Evolutionary conservation across 1,140 invertebrate genomes (phyloP).

Genomic region (Leptopilina clavipes): DNA sequence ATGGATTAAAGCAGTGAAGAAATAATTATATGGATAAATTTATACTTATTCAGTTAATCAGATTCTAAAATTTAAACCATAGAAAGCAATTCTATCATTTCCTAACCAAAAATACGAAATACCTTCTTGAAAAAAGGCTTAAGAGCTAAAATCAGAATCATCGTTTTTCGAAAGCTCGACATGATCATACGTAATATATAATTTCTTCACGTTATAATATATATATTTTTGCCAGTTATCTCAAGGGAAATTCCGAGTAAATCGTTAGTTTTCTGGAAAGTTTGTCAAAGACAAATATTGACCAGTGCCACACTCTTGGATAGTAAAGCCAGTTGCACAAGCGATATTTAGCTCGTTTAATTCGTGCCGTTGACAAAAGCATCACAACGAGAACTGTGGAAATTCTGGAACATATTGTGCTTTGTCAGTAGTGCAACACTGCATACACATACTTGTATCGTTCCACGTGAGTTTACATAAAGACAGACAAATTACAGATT

Average conservation of each 20-base stretch:
- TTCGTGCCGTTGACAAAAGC: conserved; percentile 15
- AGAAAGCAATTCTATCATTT: no score
- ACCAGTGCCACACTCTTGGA: conserved; percentile 10
- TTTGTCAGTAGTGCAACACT: not conserved
- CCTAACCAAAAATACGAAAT: no score
- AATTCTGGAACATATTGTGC: conserved; percentile 2
- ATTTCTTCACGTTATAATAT: not conserved
- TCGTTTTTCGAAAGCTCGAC: no score
- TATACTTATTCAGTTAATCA: no score
- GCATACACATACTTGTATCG: not conserved
- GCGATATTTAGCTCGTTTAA: conserved; percentile 9
- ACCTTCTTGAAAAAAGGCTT: no score
- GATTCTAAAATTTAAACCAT: no score
- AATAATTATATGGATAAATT: no score
- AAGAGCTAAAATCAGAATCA: no score
- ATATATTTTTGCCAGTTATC: conserved; percentile 11
- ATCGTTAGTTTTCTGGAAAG: conserved; percentile 5
- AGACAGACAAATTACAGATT: no score
- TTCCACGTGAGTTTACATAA: no score
- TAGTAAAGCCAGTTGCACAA: conserved; percentile 11
- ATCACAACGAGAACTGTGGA: not conserved
- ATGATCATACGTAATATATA: no score
- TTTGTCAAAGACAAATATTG: conserved; percentile 12
- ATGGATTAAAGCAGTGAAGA: no score
- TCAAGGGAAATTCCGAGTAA: not conserved